Percentiles rank a stretch among this genome's conserved stretches.
These are phyloP conservation scores for Ctenosaura bakeri DNA, from an alignment of 2,797 vertebrate species.

Conservation along the genomic window DNA sequence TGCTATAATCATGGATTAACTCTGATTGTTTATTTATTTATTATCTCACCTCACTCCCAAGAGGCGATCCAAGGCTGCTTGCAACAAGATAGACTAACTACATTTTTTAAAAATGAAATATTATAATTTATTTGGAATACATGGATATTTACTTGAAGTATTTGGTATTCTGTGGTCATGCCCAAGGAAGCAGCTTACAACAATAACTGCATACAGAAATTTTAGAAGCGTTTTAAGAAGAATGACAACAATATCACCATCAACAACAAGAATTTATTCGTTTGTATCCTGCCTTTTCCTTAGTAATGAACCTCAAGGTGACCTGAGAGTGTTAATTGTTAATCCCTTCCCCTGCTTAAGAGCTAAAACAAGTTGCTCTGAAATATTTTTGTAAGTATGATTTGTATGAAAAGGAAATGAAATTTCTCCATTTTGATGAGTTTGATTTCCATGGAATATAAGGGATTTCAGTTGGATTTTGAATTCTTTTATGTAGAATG, in stretches of 20 bases:
- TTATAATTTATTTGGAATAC: too few species aligned
- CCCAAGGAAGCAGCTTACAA: neutral
- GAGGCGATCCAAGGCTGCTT: too few species aligned
- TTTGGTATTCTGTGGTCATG: neutral
- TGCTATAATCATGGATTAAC: neutral
- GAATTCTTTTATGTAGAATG: neutral
- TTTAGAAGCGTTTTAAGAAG: too few species aligned
- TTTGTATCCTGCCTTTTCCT: too few species aligned
- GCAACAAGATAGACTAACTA: too few species aligned
- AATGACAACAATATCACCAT: too few species aligned
- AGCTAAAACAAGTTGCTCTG: slow-evolving; percentile 25
- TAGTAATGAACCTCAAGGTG: too few species aligned
- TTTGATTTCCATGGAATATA: neutral
- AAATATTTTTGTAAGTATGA: slow-evolving; percentile 57
- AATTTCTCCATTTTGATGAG: slow-evolving; percentile 8
- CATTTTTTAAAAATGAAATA: too few species aligned
- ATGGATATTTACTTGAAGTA: too few species aligned
- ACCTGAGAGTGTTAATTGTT: too few species aligned
- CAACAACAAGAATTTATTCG: too few species aligned
- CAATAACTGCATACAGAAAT: neutral
- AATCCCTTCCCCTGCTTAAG: too few species aligned
- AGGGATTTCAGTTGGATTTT: neutral
- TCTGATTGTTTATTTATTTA: neutral
- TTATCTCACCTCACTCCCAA: neutral
- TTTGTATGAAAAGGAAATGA: slow-evolving; percentile 54